Evolutionary conservation across 2,888 invertebrate genomes (phyloP), one percentile per base, ranked within the genome.

Genomic region (Epinotia ramella): DNA sequence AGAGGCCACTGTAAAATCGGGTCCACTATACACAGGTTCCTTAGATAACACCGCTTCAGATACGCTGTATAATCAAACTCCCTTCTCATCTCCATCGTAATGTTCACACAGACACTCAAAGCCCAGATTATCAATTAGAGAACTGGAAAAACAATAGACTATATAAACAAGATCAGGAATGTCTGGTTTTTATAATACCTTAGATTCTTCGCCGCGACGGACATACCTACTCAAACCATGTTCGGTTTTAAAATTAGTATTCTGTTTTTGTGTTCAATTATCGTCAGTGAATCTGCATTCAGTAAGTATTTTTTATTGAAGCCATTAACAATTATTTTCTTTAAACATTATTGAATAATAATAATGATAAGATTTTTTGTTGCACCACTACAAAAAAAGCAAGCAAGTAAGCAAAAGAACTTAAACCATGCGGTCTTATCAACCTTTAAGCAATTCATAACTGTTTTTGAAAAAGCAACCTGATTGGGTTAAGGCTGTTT

Each of bases 231-330:
- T 2, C 70, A 49, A 33, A 12, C 40, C 33, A 72, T 72, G 64
- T 57, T 40, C 2, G 18, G 16, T 12, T 44, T 56, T 5, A 72
- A 72, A 72, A 12, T 40, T 20, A 11, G 5, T 13, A 40, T 72
- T 40, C 44, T 72, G 3, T 11, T 72, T n/a, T 57, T 62, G 18
- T 72, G 62, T 44, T n/a, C 12, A 6, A 24, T 64, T 16, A 44
- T 72, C 33, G 40, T 64, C n/a, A 64, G 40, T 57, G 64, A 72
- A 24, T 56, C 63, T 11, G n/a, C 64, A 28, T 72, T 72, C 20
- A 44, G 72, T 72, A 16, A 72, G 72, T 72, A 53, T 12, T 53
- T 16, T 56, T 62, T 46, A 0, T n/a, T 28, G n/a, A 40, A 13
- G 46, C 7, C 18, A 18, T 63, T 44, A 4, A 33, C 6, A 6